Evolutionary conservation across 2,113 vertebrate species (phyloP).

Genomic region (Nothoprocta perdicaria): DNA sequence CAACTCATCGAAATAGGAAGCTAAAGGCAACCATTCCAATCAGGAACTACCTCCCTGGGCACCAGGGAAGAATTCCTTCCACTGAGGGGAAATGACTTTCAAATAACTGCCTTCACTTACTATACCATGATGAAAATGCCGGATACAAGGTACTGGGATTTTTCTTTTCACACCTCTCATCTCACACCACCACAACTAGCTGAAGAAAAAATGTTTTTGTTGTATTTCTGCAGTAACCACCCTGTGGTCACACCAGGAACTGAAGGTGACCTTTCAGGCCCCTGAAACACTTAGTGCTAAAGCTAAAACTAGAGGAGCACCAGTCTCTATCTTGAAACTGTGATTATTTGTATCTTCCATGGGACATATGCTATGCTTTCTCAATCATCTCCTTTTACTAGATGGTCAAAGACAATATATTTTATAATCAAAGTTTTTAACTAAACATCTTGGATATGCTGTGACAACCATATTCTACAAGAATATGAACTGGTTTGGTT

Average conservation of each 20-base stretch:
- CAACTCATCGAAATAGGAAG: background rate
- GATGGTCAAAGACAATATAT: background rate
- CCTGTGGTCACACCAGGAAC: background rate
- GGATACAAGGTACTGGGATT: background rate
- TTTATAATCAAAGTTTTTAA: background rate
- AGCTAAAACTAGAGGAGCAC: background rate
- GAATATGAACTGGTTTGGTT: background rate
- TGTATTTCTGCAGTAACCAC: background rate
- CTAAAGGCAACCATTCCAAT: background rate
- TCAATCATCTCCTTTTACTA: background rate
- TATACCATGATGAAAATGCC: background rate
- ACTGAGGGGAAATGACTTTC: background rate
- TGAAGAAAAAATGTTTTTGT: background rate
- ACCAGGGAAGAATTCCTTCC: background rate
- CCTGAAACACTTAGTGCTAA: background rate
- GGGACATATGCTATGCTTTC: background rate
- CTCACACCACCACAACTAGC: background rate
- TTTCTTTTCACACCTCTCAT: background rate
- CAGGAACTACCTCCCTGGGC: background rate
- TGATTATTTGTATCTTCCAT: background rate
- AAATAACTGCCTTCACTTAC: background rate
- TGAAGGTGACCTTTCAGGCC: background rate
- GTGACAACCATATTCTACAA: background rate
- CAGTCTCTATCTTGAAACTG: background rate
- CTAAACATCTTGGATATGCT: background rate